These are phyloP conservation scores for Craniophora ligustri DNA, from an alignment of 2,888 invertebrate species.

Conservation along the genomic window DNA sequence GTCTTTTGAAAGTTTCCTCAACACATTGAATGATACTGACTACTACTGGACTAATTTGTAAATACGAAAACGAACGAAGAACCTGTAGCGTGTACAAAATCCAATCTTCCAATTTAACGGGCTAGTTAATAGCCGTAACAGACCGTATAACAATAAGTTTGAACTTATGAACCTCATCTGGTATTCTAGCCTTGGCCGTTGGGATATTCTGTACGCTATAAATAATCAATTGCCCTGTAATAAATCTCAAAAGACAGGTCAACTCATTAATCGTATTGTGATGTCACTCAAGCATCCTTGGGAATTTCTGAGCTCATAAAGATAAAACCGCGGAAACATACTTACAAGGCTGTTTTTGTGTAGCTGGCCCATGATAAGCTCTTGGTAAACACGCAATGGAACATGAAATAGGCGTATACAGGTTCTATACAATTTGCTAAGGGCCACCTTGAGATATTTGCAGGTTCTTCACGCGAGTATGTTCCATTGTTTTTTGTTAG, in stretches of 20 bases:
- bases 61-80: no score
- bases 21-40: no score
- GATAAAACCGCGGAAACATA: constrained; percentile 59
- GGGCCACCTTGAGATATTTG: constrained; percentile 52
- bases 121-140: no score
- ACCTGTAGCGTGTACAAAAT: no score
- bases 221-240: constrained; percentile 13
- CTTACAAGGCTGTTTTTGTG: constrained; percentile 34
- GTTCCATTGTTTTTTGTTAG: constrained; percentile 51
- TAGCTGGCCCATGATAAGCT: constrained; percentile 1
- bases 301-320: constrained; percentile 33
- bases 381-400: constrained; percentile 42
- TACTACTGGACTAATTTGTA: no score
- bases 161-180: no score
- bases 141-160: no score
- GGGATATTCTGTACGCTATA: neutral
- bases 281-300: constrained; percentile 62
- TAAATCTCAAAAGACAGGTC: constrained; percentile 46
- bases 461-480: constrained; percentile 43
- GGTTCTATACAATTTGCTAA: constrained; percentile 29
- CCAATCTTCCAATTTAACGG: no score
- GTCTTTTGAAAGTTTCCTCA: no score
- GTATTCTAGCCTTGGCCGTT: no score
- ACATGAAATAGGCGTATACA: constrained; percentile 58
- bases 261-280: constrained; percentile 64